Evolutionary conservation across 2,797 vertebrate genomes (phyloP).

Genomic region (Argya squamiceps): DNA sequence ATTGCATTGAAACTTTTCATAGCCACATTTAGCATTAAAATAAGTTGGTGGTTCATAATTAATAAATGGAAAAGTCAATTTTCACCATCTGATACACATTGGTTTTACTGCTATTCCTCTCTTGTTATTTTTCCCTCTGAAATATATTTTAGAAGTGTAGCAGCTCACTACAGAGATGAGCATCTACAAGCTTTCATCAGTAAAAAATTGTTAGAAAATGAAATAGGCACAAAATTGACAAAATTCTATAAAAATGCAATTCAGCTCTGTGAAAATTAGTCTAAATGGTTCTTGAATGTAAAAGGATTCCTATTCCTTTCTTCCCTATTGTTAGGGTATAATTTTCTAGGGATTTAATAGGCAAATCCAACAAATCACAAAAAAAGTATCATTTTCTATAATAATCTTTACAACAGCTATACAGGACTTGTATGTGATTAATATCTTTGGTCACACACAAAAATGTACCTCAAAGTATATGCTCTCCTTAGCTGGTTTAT

Average conservation of each 20-base stretch:
- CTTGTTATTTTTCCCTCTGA: background rate
- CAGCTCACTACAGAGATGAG: background rate
- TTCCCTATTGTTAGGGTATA: constrained; percentile 5
- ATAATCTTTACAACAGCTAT: constrained; percentile 32
- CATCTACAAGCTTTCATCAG: background rate
- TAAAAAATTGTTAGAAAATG: constrained; percentile 33
- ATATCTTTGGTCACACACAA: background rate
- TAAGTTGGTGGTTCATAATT: background rate
- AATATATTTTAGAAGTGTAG: background rate
- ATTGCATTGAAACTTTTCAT: background rate
- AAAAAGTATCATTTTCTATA: constrained; percentile 49
- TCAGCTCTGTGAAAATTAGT: constrained; percentile 28
- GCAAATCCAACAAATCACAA: constrained; percentile 41
- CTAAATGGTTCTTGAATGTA: constrained; percentile 20
- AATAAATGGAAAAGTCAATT: background rate
- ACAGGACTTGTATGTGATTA: constrained; percentile 3
- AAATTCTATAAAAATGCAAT: constrained; percentile 31
- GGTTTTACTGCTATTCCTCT: background rate
- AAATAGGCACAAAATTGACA: constrained; percentile 21
- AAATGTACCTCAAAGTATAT: background rate
- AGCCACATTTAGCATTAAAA: background rate
- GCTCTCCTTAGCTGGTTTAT: background rate
- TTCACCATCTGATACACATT: background rate
- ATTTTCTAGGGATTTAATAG: constrained; percentile 39
- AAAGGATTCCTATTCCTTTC: constrained; percentile 9